Conservation (phyloP, 2,797 vertebrate species). For the Urosaurus nigricauda region DNA sequence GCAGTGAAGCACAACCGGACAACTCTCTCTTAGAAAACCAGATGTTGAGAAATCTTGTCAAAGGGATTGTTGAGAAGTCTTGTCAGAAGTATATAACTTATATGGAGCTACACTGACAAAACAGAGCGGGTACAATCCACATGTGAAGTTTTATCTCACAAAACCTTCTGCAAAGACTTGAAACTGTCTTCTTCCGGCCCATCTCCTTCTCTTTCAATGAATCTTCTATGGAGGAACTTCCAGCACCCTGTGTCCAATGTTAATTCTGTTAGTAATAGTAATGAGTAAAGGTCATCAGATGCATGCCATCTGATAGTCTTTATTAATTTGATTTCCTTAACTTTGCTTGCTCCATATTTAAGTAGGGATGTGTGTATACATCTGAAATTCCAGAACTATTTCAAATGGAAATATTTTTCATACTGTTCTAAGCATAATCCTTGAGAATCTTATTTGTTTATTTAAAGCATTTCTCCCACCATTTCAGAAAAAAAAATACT, state of each 20-base stretch:
- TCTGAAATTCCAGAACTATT: not conserved
- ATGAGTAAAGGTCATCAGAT: too few species aligned
- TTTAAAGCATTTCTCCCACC: not conserved
- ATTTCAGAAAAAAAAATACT: too few species aligned
- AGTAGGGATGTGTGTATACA: too few species aligned
- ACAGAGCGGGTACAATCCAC: not conserved
- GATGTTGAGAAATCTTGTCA: not conserved
- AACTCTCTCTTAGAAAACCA: not conserved
- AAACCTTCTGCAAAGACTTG: not conserved
- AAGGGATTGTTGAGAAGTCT: not conserved
- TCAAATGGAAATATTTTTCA: not conserved
- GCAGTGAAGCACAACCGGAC: not conserved
- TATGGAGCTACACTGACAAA: not conserved
- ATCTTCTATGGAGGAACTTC: not conserved
- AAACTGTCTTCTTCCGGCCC: not conserved
- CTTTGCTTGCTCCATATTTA: not conserved
- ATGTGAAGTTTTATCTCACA: not conserved
- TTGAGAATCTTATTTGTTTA: not conserved
- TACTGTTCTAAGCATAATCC: not conserved
- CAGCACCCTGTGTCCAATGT: not conserved
- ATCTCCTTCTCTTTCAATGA: not conserved
- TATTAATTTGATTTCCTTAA: not conserved
- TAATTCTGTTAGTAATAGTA: not conserved
- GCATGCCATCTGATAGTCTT: not conserved
- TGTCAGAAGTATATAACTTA: not conserved